Conservation (phyloP, 2,113 vertebrate species). For the Chlorodrepanis virens region DNA sequence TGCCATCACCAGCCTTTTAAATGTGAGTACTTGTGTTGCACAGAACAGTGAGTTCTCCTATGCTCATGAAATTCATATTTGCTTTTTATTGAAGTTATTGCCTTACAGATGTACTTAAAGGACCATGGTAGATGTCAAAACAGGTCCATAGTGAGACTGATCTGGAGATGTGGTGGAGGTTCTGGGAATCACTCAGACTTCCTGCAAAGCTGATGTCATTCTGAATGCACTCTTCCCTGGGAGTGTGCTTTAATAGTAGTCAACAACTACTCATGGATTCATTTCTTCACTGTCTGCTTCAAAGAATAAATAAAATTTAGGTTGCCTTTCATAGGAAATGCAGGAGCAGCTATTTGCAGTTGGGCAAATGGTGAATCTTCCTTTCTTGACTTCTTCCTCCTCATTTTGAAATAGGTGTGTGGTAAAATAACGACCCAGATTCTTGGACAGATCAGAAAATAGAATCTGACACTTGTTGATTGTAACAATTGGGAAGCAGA, state of each 20-base stretch:
- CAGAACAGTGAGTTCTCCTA: not conserved
- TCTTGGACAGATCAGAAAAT: not conserved
- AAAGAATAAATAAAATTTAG: not conserved
- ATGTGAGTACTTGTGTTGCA: conserved; percentile 74
- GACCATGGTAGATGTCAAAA: not conserved
- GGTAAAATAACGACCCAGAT: not conserved
- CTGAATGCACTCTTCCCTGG: not conserved
- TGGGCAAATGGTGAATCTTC: not conserved
- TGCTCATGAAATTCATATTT: not conserved
- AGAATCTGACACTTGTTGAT: not conserved
- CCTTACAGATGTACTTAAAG: not conserved
- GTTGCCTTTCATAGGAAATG: not conserved
- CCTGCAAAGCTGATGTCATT: not conserved
- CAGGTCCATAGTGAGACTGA: not conserved
- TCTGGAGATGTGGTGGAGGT: not conserved
- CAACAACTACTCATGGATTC: not conserved
- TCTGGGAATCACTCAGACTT: not conserved
- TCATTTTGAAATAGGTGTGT: not conserved
- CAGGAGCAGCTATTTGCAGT: not conserved
- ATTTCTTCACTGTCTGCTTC: not conserved
- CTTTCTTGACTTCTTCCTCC: not conserved
- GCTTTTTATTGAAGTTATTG: not conserved
- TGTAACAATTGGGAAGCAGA: not conserved
- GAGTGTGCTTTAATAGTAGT: not conserved
- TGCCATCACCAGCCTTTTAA: conserved; percentile 90